Evolutionary conservation across 2,888 invertebrate species (phyloP), one percentile per base, ranked within the genome.

Genomic region (Limnephilus marmoratus): DNA sequence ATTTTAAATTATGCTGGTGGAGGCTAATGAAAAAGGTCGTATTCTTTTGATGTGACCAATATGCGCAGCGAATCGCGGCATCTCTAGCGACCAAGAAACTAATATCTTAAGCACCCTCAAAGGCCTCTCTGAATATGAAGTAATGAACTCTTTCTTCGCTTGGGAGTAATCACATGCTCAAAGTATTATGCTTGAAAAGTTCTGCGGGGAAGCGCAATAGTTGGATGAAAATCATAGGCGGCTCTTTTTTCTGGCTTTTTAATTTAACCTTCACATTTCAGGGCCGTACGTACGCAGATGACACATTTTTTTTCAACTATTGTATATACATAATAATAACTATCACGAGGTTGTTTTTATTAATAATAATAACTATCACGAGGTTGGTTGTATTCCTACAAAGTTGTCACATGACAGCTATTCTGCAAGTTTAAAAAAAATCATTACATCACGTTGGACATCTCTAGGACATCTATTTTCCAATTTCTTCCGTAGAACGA

Each of bases 171-270:
- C 68, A 68, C 68, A n/a, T 68, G 68, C 68, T 68, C 68, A 68
- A 68, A 68, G 68, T 68, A 68, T 68, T 68, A 68, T 68, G 68
- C 68, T n/a, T 68, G 68, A 68, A 68, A 68, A 68, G 68, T 68
- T 68, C 24, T 24, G 68, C 68, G 24, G 24, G 24, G 24, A 68
- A 68, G 68, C 24, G 68, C 24, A 68, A 24, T 68, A 68, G 68
- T 68, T 68, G 24, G 68, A n/a, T 24, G 24, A 68, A 24, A n/a
- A 18, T 24, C 68, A n/a, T 7, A 9, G 24, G 68, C 24, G 68
- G n/a, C 24, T 68, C 9, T 7, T 24, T 68, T 9, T 24, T 68
- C 24, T 18, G 24, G 68, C 24, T 4, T 68, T 24, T 68, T 68
- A 68, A 68, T 24, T n/a, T 9, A 68, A 18, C 68, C 24, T 68